Conservation (phyloP, 2,888 invertebrate species). For the Molorchus minor region DNA sequence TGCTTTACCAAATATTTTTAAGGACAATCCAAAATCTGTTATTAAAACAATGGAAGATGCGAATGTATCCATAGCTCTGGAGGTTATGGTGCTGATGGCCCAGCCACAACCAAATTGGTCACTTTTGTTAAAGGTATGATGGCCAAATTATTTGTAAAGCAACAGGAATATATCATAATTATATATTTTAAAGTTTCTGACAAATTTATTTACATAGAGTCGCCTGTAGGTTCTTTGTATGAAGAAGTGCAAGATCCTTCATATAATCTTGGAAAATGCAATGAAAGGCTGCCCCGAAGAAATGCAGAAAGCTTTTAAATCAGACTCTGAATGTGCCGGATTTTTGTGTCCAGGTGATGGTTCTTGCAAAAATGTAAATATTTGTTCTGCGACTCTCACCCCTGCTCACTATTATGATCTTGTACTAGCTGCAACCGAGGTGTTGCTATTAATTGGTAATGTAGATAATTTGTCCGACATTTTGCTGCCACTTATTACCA, state of each 20-base stretch:
- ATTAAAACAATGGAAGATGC: slow-evolving; percentile 61
- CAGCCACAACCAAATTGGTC: slow-evolving; percentile 85
- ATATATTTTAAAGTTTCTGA: too few species aligned
- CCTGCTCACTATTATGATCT: slow-evolving; percentile 65
- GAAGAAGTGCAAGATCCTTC: slow-evolving; percentile 73
- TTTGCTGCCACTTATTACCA: slow-evolving; percentile 69
- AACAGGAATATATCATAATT: too few species aligned
- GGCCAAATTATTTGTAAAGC: not conserved
- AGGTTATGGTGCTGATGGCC: slow-evolving; percentile 75
- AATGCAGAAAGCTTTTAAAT: slow-evolving; percentile 43
- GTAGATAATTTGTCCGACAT: slow-evolving; percentile 71
- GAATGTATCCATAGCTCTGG: slow-evolving; percentile 73
- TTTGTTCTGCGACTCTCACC: slow-evolving; percentile 40
- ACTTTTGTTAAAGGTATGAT: slow-evolving; percentile 73
- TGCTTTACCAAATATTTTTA: slow-evolving; percentile 71
- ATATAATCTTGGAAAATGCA: slow-evolving; percentile 67
- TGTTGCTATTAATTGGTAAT: slow-evolving; percentile 72
- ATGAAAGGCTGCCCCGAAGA: slow-evolving; percentile 47
- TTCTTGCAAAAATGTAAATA: slow-evolving; percentile 54
- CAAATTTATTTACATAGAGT: too few species aligned
- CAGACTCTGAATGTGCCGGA: slow-evolving; percentile 66
- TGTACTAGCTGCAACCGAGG: slow-evolving; percentile 70
- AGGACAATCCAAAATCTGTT: slow-evolving; percentile 56
- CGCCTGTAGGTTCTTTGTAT: slow-evolving; percentile 72
- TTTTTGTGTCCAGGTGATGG: slow-evolving; percentile 79